Evolutionary conservation across 2,113 vertebrate species (phyloP).

Genomic region (Rhinoptilus africanus): DNA sequence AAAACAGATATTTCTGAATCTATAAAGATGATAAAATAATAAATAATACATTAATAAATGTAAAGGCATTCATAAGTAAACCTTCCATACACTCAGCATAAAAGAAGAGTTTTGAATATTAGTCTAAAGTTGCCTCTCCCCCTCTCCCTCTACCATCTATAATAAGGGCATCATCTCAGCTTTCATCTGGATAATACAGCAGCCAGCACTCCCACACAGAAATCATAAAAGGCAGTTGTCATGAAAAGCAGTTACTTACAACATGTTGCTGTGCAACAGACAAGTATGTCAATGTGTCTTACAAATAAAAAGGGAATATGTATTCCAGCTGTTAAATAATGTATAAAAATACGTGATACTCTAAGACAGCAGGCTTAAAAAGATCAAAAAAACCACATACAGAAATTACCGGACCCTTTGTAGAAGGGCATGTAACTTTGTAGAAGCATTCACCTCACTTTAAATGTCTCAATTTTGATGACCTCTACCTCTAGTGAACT

Average conservation of each 20-base stretch:
- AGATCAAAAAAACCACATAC: neutral
- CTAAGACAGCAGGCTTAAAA: neutral
- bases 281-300: neutral
- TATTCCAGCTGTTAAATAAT: conserved; percentile 27
- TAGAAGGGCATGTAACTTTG: neutral
- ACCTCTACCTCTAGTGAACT: neutral
- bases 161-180: neutral
- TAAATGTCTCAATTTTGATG: neutral
- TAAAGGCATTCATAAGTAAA: neutral
- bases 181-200: conserved; percentile 32
- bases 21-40: neutral
- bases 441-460: neutral
- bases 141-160: neutral
- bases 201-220: conserved; percentile 30
- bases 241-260: conserved; percentile 5
- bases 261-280: conserved; percentile 40
- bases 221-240: conserved; percentile 31
- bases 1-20: neutral
- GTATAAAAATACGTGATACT: neutral
- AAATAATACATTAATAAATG: neutral
- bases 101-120: neutral
- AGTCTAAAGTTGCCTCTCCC: neutral
- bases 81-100: neutral
- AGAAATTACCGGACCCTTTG: neutral
- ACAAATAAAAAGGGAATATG: conserved; percentile 28